phyloP scores from a whole-genome alignment of 2,888 invertebrate species.

The Cyrtodaria siliqua region DNA sequence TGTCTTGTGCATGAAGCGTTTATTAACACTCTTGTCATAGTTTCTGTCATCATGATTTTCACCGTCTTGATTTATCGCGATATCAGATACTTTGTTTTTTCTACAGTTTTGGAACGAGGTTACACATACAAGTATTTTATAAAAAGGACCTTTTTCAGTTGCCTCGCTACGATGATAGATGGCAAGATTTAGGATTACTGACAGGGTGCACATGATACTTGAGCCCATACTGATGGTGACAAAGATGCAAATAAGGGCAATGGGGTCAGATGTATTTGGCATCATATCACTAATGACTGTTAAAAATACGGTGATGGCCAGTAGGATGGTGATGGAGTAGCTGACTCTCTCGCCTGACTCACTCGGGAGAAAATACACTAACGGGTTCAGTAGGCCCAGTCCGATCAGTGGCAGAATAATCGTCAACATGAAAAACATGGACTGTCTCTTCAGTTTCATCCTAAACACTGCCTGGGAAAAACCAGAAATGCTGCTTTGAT shows the following conservation, averaged over 20 bases:
- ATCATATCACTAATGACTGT: background rate
- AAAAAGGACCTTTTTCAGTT: no score
- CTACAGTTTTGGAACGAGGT: no score
- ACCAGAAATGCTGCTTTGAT: background rate
- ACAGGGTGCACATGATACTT: background rate
- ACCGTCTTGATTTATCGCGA: background rate
- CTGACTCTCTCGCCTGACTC: conserved; percentile 7
- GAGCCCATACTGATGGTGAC: background rate
- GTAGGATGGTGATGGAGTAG: conserved; percentile 1
- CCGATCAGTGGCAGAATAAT: background rate
- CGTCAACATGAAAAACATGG: background rate
- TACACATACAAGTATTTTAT: no score
- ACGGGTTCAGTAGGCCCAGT: background rate
- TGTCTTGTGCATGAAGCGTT: no score
- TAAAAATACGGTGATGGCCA: conserved; percentile 2
- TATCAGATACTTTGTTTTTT: no score
- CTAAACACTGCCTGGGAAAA: background rate
- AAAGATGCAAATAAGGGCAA: background rate
- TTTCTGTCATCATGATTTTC: background rate
- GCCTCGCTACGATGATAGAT: background rate
- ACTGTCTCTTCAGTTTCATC: background rate
- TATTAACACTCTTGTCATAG: no score
- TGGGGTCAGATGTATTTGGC: conserved; percentile 1
- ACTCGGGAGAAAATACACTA: background rate
- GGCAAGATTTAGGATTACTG: background rate